Evolutionary conservation across 2,888 invertebrate genomes (phyloP).

Genomic region (Mythimna lalbum): DNA sequence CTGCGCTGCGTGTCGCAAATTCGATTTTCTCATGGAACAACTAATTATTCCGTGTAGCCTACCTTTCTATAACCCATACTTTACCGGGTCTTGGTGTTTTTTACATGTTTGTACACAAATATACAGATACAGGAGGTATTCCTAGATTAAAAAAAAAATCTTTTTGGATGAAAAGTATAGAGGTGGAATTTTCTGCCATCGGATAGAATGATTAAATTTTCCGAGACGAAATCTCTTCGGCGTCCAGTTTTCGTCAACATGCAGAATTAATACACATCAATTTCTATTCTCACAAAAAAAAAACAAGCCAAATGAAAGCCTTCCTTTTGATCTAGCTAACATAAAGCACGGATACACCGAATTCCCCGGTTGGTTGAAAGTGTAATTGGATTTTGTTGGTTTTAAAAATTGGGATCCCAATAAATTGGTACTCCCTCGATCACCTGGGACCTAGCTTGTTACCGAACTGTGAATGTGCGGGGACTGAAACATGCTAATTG

Average conservation of each 20-base stretch:
- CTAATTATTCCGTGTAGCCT: too few relatives aligned
- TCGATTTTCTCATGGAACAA: too few relatives aligned
- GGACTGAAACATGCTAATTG: constrained; percentile 8
- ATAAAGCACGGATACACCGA: neutral
- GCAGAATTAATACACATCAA: neutral
- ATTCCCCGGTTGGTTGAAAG: constrained; percentile 30
- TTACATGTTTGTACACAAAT: too few relatives aligned
- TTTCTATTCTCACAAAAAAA: neutral
- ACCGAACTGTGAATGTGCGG: neutral
- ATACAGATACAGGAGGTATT: too few relatives aligned
- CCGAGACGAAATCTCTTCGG: neutral
- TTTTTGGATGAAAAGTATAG: too few relatives aligned
- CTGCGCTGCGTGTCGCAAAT: too few relatives aligned
- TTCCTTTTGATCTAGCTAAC: constrained; percentile 18
- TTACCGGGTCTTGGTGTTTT: too few relatives aligned
- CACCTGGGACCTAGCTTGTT: constrained; percentile 52
- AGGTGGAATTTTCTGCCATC: too few relatives aligned
- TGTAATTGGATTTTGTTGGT: constrained; percentile 54
- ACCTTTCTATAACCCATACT: too few relatives aligned
- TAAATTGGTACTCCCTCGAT: constrained; percentile 42
- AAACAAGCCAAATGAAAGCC: constrained; percentile 1
- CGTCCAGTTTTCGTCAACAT: neutral
- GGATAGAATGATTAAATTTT: neutral
- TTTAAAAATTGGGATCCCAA: constrained; percentile 37
- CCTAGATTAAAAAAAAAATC: too few relatives aligned